Base-by-base conservation (phyloP, 2,888 invertebrate species). In the Brenthis daphne region DNA sequence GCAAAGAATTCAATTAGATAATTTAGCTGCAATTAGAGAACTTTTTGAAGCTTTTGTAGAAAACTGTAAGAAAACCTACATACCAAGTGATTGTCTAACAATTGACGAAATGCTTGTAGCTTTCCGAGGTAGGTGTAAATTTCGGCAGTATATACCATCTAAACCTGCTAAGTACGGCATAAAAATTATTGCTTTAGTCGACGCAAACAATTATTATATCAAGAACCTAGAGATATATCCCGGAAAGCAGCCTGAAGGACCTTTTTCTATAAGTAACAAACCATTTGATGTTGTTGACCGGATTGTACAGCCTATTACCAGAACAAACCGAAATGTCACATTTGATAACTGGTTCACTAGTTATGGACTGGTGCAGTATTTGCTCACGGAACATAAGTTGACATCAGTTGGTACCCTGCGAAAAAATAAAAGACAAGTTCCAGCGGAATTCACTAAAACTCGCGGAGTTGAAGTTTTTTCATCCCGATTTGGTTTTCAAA, bases 341-440 rank as follows among this genome's bases (percentile, higher is more conserved):
- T 68, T 71, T 60, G 67, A 65, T 48, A 68, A 65, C 37, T 65
- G 65, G 29, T 65, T 65, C 50, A 65, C 57, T 13, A 65, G 65
- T 53, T 57, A 53, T 53, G 57, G 58, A 53, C 29, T 54, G 47
- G 55, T 65, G 2, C 65, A 68, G 14, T 47, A 68, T 33, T 43
- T 68, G 55, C 68, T 66, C 16, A 58, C 47, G 2, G 63, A 68
- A 50, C 66, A 77, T 57, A 20, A 63, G 12, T 63, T 77, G 51
- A 75, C 76, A 11, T 67, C 73, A 50, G 70, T 71, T 43, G 76
- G 73, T n/a, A 74, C 74, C 16, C 24, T 76, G 29, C 68, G 70
- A n/a, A 75, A 74, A 65, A 76, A 76, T 50, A 76, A 77, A 33
- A 69, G 67, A 56, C 72, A 74, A 60, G 65, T 75, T 24, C 74